Conservation (phyloP, 53 echinoderm and acorn worm genomes). For the Pentamera pediparva region DNA sequence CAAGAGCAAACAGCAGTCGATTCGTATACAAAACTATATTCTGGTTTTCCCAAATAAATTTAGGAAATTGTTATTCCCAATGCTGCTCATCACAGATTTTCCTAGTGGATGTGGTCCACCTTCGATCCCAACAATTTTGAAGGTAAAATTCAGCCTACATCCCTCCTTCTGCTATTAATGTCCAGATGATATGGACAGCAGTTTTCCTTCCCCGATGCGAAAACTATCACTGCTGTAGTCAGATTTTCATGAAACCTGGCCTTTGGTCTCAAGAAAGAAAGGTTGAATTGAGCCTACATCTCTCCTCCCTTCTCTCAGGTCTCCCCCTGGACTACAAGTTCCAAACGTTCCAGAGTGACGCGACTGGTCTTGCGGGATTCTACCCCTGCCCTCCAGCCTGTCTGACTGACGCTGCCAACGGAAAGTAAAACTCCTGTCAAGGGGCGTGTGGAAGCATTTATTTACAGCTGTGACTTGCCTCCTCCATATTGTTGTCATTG, state of each 20-base stretch:
- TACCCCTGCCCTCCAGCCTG: conserved; percentile 45
- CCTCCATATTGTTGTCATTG: neutral
- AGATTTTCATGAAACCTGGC: neutral
- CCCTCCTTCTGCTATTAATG: too few relatives aligned
- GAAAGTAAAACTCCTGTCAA: neutral
- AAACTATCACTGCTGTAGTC: too few relatives aligned
- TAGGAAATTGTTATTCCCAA: too few relatives aligned
- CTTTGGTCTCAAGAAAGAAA: neutral
- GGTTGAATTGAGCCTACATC: neutral
- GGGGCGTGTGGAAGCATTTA: neutral
- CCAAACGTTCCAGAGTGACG: conserved; percentile 53
- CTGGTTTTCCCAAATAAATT: too few relatives aligned
- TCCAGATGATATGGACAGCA: too few relatives aligned
- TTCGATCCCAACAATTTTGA: too few relatives aligned
- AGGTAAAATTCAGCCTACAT: too few relatives aligned
- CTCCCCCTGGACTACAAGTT: conserved; percentile 69
- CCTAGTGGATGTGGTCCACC: too few relatives aligned
- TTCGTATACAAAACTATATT: too few relatives aligned
- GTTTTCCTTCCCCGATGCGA: too few relatives aligned
- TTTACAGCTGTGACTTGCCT: neutral
- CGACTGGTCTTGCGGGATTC: conserved; percentile 61
- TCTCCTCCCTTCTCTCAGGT: conserved; percentile 45
- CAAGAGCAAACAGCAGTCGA: too few relatives aligned
- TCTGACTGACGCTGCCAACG: conserved; percentile 13
- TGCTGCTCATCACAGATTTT: too few relatives aligned